Evolutionary conservation across 2,888 invertebrate genomes (phyloP).

Genomic region (Hypena proboscidalis): DNA sequence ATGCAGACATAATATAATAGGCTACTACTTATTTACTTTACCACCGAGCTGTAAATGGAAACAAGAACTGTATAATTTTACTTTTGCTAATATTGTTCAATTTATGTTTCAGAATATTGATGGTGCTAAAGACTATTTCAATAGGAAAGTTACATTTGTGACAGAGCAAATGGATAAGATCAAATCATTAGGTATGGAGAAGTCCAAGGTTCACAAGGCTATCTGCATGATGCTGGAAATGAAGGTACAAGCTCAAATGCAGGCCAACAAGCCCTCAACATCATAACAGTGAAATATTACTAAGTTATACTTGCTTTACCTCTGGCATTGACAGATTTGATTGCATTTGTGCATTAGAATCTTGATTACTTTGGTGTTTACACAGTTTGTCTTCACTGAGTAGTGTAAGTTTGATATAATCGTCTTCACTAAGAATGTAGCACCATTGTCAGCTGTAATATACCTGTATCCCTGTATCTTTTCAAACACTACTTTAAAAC

Average conservation of each 20-base stretch:
- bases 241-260: slow-evolving; percentile 86
- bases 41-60: too few species aligned
- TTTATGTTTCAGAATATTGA: slow-evolving; percentile 86
- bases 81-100: too few species aligned
- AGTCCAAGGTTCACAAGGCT: slow-evolving; percentile 92
- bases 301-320: slow-evolving; percentile 32
- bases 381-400: slow-evolving; percentile 14
- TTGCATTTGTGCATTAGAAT: slow-evolving; percentile 33
- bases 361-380: slow-evolving; percentile 22
- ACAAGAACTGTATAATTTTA: too few species aligned
- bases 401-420: slow-evolving; percentile 10
- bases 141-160: slow-evolving; percentile 95
- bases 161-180: slow-evolving; percentile 98
- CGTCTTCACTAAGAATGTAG: background rate
- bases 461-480: slow-evolving; percentile 1
- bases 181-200: slow-evolving; percentile 92
- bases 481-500: slow-evolving; percentile 4
- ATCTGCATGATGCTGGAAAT: slow-evolving; percentile 91
- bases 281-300: slow-evolving; percentile 59
- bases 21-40: too few species aligned
- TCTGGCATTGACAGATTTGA: slow-evolving; percentile 23
- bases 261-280: slow-evolving; percentile 67
- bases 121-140: slow-evolving; percentile 96
- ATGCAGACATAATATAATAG: too few species aligned
- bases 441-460: background rate